These are phyloP conservation scores for Tyto alba DNA, from an alignment of 2,113 vertebrate genomes.

Conservation along the genomic window DNA sequence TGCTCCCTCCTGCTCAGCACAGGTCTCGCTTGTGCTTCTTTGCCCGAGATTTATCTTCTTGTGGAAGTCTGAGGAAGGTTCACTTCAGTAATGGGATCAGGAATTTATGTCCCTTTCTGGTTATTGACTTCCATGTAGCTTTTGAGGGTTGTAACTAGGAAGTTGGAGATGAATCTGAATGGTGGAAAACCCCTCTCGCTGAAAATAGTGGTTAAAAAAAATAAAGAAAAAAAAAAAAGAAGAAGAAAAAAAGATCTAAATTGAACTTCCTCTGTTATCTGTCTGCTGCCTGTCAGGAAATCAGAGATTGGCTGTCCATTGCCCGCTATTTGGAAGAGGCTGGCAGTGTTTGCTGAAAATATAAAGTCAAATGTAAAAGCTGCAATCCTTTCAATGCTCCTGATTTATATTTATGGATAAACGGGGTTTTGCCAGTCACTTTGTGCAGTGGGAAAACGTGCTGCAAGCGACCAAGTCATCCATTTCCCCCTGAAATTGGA, in stretches of 20 bases:
- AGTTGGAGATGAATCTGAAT: neutral
- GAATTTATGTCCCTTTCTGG: neutral
- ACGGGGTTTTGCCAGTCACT: rapidly evolving
- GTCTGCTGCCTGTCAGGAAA: neutral
- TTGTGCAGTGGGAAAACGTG: neutral
- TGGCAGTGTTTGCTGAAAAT: neutral
- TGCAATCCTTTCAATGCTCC: rapidly evolving
- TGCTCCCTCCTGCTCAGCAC: neutral
- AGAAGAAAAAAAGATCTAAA: neutral
- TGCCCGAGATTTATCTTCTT: neutral
- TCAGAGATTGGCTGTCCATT: neutral
- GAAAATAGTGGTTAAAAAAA: neutral
- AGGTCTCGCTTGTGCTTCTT: neutral
- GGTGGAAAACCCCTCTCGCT: conserved; percentile 18
- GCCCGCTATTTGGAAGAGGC: rapidly evolving
- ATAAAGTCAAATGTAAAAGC: neutral
- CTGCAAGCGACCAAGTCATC: rapidly evolving
- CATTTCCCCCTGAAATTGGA: rapidly evolving
- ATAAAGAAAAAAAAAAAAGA: neutral
- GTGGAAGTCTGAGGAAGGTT: neutral
- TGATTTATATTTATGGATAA: neutral
- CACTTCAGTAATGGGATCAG: neutral
- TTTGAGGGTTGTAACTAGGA: neutral
- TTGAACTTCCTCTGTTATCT: neutral
- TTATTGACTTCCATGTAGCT: neutral